Evolutionary conservation across 2,113 vertebrate species (phyloP), one percentile per base, ranked within the genome.

Genomic region (Picathartes gymnocephalus): DNA sequence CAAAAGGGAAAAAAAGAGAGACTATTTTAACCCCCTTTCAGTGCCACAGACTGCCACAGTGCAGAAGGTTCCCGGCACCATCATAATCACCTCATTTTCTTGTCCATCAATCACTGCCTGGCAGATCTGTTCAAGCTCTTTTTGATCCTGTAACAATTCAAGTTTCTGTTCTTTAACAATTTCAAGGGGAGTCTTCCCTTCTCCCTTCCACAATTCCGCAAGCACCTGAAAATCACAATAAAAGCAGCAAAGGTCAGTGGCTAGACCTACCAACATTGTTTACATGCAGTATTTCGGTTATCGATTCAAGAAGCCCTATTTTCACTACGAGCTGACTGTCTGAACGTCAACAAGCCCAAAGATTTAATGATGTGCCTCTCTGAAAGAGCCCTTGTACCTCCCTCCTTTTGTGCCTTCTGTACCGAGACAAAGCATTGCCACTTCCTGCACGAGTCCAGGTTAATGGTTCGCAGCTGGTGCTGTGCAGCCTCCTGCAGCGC

Each of bases 141-240:
- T 86, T 9, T 28, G 77, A 84, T 99, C 98, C 57, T 96, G 97
- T 79, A 99, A 95, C 30, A 99, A 96, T 31, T 98, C 98, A 78
- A 99, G 97, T 85, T 99, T 96, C 98, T 98, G 98, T 78, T 99
- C 98, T 73, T 98, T 96, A 74, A 99, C 97, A 16, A 99, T 98
- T 95, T 98, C 98, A 13, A 44, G 56, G 9, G 99, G 98, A 4
- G 96, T 97, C 97, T 98, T 99, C 24, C 98, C 98, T 25, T 98
- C 39, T 30, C 93, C 97, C 72, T 96, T 98, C 98, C 99, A 99
- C 97, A 99, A 95, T 62, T 98, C 97, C 1, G 70, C 85, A 39
- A 98, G 90, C 72, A 98, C 98, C 98, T 98, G 72, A 30, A 93
- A 80, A 80, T 76, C 64, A 83, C 54, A 82, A 45, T 4, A 54